A percentile compares a stretch with the other conserved stretches of the same genome.
Conservation (phyloP, 1,140 invertebrate species). For the Sesamia nonagrioides region DNA sequence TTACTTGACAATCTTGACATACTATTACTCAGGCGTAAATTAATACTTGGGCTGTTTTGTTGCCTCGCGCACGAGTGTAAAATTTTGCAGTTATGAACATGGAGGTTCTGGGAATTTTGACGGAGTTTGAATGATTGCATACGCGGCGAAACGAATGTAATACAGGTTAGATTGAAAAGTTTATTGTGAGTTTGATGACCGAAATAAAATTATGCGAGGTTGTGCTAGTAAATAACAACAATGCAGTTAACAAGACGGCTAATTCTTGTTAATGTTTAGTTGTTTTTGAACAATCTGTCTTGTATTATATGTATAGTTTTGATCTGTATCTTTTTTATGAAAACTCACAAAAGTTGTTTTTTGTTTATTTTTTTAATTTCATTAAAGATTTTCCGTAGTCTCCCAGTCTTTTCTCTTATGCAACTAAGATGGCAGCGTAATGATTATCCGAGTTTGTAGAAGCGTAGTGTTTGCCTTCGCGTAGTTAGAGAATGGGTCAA, state of each 20-base stretch:
- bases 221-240: too few relatives aligned
- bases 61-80: neutral
- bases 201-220: too few relatives aligned
- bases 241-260: too few relatives aligned
- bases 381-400: neutral
- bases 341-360: too few relatives aligned
- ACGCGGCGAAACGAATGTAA: neutral
- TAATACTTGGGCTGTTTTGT: conserved; percentile 50
- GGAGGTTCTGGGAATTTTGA: conserved; percentile 3
- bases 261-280: too few relatives aligned
- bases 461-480: conserved; percentile 4
- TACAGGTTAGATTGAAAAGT: neutral
- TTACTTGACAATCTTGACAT: conserved; percentile 62
- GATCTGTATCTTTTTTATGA: too few relatives aligned
- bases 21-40: conserved; percentile 57
- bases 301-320: too few relatives aligned
- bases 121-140: neutral
- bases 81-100: conserved; percentile 13
- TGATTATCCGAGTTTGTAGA: conserved; percentile 11
- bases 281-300: too few relatives aligned
- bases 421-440: neutral
- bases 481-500: conserved; percentile 21
- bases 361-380: too few relatives aligned
- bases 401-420: neutral
- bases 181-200: too few relatives aligned